Evolutionary conservation across 2,113 vertebrate genomes (phyloP).

Genomic region (Lophotis ruficrista): DNA sequence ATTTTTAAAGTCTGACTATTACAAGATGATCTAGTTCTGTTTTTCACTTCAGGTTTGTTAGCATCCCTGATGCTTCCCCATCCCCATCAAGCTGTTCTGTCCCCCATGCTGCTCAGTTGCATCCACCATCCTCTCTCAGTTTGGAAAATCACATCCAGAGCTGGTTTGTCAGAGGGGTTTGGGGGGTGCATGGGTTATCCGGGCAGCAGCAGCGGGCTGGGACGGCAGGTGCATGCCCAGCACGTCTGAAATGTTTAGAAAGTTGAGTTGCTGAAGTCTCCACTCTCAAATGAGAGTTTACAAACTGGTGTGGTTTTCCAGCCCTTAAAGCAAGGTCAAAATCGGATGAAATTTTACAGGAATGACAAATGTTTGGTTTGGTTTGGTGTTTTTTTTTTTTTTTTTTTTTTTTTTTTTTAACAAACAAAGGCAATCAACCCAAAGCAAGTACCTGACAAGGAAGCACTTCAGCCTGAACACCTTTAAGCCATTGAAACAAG

Average conservation of each 20-base stretch:
- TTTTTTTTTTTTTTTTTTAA: neutral
- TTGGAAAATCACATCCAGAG: neutral
- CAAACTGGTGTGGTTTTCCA: neutral
- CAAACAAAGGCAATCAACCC: neutral
- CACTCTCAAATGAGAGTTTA: neutral
- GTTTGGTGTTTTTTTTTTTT: neutral
- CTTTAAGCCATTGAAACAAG: neutral
- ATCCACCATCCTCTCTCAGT: neutral
- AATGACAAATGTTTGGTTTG: neutral
- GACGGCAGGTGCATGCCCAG: rapidly evolving
- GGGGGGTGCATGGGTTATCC: neutral
- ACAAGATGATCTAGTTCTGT: neutral
- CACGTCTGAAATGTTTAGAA: rapidly evolving
- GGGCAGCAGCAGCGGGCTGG: neutral
- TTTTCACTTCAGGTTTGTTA: neutral
- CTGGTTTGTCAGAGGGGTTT: neutral
- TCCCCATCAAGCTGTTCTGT: neutral
- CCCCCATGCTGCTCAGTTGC: neutral
- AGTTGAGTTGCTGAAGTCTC: neutral
- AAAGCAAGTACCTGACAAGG: neutral
- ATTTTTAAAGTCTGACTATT: neutral
- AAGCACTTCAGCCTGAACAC: neutral
- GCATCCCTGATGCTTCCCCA: neutral
- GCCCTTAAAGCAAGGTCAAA: neutral
- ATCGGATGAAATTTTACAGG: neutral